phyloP scores from a whole-genome alignment of 2,797 vertebrate genomes.

The Melopsittacus undulatus region DNA sequence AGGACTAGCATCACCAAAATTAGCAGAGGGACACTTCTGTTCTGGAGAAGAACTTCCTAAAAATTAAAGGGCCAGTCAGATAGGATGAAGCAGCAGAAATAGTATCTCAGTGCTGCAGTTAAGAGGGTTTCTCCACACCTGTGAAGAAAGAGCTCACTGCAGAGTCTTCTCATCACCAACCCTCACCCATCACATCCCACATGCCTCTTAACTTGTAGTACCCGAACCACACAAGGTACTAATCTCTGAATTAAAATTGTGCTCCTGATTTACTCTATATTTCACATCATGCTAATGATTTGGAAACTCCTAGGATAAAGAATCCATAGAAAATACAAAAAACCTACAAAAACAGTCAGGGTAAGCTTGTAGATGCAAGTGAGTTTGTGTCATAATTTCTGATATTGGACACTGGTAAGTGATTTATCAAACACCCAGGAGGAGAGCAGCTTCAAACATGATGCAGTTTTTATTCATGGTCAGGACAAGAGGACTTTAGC shows the following conservation, averaged over 20 bases:
- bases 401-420: background rate
- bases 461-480: background rate
- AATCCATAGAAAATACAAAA: background rate
- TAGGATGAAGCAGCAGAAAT: background rate
- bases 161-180: background rate
- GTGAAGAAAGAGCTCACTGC: background rate
- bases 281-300: background rate
- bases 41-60: background rate
- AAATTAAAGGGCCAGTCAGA: background rate
- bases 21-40: background rate
- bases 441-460: background rate
- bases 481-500: background rate
- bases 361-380: background rate
- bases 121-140: background rate
- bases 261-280: background rate
- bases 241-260: background rate
- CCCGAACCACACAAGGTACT: background rate
- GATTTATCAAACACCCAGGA: background rate
- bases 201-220: background rate
- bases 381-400: background rate
- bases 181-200: background rate
- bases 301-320: background rate
- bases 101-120: background rate
- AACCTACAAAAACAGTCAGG: background rate
- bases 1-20: background rate